phyloP scores from a whole-genome alignment of 2,797 vertebrate genomes.

The Pyrocephalus nanus region DNA sequence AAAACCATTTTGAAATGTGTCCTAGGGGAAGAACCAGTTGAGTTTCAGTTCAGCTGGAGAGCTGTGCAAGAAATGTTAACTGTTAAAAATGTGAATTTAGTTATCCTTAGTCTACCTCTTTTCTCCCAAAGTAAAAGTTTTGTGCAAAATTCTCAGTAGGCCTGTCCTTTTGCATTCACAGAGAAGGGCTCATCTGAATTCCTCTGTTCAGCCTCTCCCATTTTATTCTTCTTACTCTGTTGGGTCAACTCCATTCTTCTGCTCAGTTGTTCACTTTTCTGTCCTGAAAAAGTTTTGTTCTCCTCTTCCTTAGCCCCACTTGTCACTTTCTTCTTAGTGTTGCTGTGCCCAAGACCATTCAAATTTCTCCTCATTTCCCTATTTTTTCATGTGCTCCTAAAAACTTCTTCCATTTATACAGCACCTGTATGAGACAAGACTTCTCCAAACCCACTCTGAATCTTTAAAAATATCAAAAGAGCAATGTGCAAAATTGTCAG shows the following conservation, averaged over 20 bases:
- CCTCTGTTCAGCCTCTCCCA: not conserved
- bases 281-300: not conserved
- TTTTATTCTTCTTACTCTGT: not conserved
- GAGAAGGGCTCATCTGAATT: not conserved
- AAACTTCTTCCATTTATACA: not conserved
- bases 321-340: not conserved
- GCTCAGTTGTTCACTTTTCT: not conserved
- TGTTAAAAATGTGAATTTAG: not conserved
- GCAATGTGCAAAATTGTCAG: not conserved
- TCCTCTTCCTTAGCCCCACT: not conserved
- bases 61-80: not conserved
- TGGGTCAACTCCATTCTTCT: not conserved
- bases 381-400: not conserved
- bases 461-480: not conserved
- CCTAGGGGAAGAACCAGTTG: fast-evolving
- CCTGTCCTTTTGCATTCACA: not conserved
- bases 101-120: not conserved
- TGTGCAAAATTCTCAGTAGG: not conserved
- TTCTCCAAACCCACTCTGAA: not conserved
- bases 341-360: not conserved
- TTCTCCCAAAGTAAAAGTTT: not conserved
- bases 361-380: not conserved
- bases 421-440: not conserved
- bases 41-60: not conserved
- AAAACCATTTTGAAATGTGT: not conserved